These are phyloP conservation scores for Zygothrica quintamaculata DNA, from an alignment of 2,888 invertebrate species.

Conservation along the genomic window DNA sequence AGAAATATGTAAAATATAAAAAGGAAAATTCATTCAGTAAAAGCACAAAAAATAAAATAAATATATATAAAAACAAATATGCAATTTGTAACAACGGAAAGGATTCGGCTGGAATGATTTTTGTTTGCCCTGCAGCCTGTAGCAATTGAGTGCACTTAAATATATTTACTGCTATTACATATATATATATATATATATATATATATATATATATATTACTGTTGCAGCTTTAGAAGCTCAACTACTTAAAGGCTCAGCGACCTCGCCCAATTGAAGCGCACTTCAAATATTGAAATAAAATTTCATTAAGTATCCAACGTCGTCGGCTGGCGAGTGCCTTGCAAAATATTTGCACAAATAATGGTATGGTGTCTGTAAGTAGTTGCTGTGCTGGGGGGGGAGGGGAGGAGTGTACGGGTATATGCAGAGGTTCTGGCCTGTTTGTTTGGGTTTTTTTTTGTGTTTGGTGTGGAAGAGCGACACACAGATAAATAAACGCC, in stretches of 20 bases:
- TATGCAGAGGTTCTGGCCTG: too few species aligned
- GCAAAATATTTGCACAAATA: constrained; percentile 66
- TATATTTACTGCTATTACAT: neutral
- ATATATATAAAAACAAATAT: neutral
- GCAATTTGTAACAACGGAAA: neutral
- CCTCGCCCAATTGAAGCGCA: constrained; percentile 40
- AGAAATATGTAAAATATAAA: neutral
- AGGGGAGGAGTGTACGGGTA: constrained; percentile 54
- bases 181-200: constrained; percentile 4
- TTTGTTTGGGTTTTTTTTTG: constrained; percentile 40
- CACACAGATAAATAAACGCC: constrained; percentile 20
- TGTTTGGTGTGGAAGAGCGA: constrained; percentile 28
- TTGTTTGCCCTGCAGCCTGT: constrained; percentile 15
- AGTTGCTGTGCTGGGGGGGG: too few species aligned
- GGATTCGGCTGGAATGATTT: neutral
- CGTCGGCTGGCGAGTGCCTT: constrained; percentile 14
- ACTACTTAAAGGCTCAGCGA: constrained; percentile 45
- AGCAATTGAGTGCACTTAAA: constrained; percentile 26
- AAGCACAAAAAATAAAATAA: neutral
- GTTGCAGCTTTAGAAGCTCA: constrained; percentile 42
- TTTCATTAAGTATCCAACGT: constrained; percentile 50
- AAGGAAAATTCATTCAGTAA: constrained; percentile 3
- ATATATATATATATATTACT: neutral
- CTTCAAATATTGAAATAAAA: constrained; percentile 72
- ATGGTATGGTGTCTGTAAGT: constrained; percentile 40